Conservation (phyloP, 1,140 invertebrate genomes). For the Propsilocerus akamusi region DNA sequence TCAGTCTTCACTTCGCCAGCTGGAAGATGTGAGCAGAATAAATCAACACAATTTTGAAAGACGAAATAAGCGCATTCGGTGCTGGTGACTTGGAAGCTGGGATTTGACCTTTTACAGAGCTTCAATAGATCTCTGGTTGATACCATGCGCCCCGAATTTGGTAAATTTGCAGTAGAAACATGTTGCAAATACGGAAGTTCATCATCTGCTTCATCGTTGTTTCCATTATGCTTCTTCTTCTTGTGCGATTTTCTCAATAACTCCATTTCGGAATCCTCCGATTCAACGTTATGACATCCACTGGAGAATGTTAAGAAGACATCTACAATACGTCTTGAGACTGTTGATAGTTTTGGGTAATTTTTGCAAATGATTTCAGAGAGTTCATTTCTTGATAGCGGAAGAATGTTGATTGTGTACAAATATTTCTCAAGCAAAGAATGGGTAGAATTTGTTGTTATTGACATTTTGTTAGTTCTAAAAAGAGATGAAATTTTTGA, state of each 20-base stretch:
- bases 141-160: slow-evolving; percentile 34
- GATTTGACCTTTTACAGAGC: slow-evolving; percentile 63
- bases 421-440: slow-evolving; percentile 64
- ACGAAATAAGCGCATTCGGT: slow-evolving; percentile 55
- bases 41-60: slow-evolving; percentile 79
- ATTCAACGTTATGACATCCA: slow-evolving; percentile 31
- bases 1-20: slow-evolving; percentile 37
- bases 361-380: slow-evolving; percentile 40
- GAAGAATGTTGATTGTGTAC: slow-evolving; percentile 62
- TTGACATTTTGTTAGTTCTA: slow-evolving; percentile 37
- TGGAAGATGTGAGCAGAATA: slow-evolving; percentile 49
- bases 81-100: slow-evolving; percentile 55
- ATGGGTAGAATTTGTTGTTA: slow-evolving; percentile 39
- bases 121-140: slow-evolving; percentile 84
- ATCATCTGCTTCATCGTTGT: slow-evolving; percentile 16
- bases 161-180: slow-evolving; percentile 9
- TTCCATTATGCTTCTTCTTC: slow-evolving; percentile 14
- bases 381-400: slow-evolving; percentile 54
- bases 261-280: slow-evolving; percentile 10
- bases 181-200: slow-evolving; percentile 17
- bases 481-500: slow-evolving; percentile 13
- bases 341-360: slow-evolving; percentile 54
- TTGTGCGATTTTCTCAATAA: slow-evolving; percentile 20
- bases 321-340: slow-evolving; percentile 59
- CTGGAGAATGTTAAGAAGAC: slow-evolving; percentile 68